Evolutionary conservation across 2,113 vertebrate genomes (phyloP).

Genomic region (Ochotona curzoniae): DNA sequence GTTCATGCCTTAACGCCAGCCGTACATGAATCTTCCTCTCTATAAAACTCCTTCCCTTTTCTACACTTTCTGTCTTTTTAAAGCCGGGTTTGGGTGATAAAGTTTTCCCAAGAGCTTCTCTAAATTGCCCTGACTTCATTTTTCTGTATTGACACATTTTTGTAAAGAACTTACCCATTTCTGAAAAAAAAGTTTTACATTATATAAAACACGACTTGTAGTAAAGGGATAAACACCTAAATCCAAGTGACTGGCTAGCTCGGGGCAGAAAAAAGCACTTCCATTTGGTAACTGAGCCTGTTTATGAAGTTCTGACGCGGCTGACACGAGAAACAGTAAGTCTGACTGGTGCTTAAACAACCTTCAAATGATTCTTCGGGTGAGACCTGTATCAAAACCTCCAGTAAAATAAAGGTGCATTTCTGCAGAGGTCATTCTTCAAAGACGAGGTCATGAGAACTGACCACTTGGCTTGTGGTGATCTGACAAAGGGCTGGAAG

Average conservation of each 20-base stretch:
- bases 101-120: not conserved
- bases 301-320: not conserved
- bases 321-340: conserved; percentile 12
- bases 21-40: not conserved
- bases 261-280: not conserved
- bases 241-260: not conserved
- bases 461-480: not conserved
- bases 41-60: not conserved
- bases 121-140: not conserved
- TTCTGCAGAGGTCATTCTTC: not conserved
- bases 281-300: not conserved
- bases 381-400: not conserved
- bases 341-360: not conserved
- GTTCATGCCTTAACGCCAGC: not conserved
- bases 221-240: not conserved
- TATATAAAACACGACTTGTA: not conserved
- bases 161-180: not conserved
- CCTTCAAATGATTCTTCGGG: not conserved
- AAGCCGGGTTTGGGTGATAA: not conserved
- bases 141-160: not conserved
- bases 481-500: not conserved
- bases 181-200: not conserved
- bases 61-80: not conserved
- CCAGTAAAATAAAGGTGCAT: not conserved
- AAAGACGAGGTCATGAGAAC: not conserved